These are phyloP conservation scores for Caenorhabditis zanzibari DNA, from an alignment of 2,888 invertebrate species.

Conservation along the genomic window DNA sequence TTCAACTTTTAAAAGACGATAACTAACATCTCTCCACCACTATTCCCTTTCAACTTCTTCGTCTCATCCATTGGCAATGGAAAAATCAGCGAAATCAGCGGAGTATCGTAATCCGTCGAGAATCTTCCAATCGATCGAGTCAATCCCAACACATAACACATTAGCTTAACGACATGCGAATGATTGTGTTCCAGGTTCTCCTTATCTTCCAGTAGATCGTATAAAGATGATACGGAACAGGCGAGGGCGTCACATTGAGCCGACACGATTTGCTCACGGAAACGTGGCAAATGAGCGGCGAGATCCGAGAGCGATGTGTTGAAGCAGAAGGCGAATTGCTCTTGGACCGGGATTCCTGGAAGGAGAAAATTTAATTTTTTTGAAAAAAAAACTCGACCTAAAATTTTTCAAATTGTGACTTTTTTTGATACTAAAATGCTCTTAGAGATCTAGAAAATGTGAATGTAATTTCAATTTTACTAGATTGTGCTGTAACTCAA, in stretches of 20 bases:
- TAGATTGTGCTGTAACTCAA: no score
- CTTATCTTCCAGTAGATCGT: slow-evolving; percentile 63
- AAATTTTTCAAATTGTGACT: no score
- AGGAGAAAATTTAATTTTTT: slow-evolving; percentile 38
- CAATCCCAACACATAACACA: slow-evolving; percentile 89
- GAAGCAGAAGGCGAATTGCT: slow-evolving; percentile 95
- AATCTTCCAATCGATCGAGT: slow-evolving; percentile 93
- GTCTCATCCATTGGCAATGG: slow-evolving; percentile 66
- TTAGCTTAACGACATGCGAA: slow-evolving; percentile 75
- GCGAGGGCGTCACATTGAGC: slow-evolving; percentile 74
- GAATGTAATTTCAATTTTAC: no score
- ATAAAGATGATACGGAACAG: slow-evolving; percentile 65
- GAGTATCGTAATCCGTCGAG: slow-evolving; percentile 88
- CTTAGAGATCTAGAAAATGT: no score
- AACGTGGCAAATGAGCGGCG: slow-evolving; percentile 84
- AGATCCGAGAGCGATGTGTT: slow-evolving; percentile 95
- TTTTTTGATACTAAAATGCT: no score
- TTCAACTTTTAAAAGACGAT: no score
- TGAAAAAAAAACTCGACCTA: neutral
- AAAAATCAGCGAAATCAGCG: slow-evolving; percentile 86
- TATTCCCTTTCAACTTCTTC: slow-evolving; percentile 27
- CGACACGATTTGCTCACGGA: slow-evolving; percentile 75
- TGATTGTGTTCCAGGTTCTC: slow-evolving; percentile 64
- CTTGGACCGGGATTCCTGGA: slow-evolving; percentile 91
- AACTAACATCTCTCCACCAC: slow-evolving; percentile 20